Conservation (phyloP, 2,797 vertebrate species). For the Rhynchonycteris naso region DNA sequence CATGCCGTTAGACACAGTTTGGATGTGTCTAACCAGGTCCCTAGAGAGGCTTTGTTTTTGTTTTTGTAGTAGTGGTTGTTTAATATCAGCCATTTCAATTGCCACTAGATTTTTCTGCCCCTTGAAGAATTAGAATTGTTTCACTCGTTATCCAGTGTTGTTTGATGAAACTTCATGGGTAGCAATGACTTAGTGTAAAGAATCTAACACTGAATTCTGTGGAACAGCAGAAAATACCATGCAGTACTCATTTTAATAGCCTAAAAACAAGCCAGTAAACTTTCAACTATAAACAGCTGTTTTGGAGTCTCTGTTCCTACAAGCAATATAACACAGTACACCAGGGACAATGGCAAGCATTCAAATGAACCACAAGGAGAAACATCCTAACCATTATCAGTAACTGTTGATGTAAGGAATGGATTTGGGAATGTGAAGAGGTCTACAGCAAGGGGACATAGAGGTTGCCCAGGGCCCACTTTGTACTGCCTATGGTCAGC, state of each 20-base stretch:
- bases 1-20: neutral
- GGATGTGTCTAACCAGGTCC: neutral
- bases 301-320: neutral
- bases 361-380: neutral
- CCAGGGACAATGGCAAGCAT: neutral
- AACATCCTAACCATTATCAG: neutral
- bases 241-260: neutral
- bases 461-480: neutral
- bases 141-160: constrained; percentile 3
- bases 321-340: neutral
- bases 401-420: neutral
- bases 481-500: no score
- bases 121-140: neutral
- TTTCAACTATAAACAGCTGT: constrained; percentile 46
- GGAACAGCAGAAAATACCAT: neutral
- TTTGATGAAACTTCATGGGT: constrained; percentile 48
- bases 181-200: neutral
- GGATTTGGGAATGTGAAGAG: neutral
- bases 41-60: neutral
- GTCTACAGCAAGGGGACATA: neutral
- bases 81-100: neutral
- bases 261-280: constrained; percentile 45
- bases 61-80: neutral
- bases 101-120: neutral
- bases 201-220: constrained; percentile 55